Percentiles rank a stretch among this genome's conserved stretches.
Evolutionary conservation across 37 sponge, comb jelly and placozoan genomes (phyloP).

Genomic region (Diacarnus erythraeanus): DNA sequence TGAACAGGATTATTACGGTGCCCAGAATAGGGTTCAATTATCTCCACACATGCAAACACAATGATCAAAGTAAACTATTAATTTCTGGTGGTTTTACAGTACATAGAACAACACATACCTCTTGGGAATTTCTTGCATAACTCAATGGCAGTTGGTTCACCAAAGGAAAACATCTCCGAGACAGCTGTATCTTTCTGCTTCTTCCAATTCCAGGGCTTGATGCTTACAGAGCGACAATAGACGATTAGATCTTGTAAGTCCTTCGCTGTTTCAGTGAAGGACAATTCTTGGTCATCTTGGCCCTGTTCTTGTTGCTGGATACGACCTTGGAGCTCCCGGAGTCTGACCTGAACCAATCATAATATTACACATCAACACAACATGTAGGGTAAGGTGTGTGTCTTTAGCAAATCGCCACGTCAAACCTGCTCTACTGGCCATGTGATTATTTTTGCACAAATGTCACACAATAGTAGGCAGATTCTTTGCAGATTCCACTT

Average conservation of each 20-base stretch:
- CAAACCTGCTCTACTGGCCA: too few relatives aligned
- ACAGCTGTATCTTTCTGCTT: slow-evolving; percentile 39
- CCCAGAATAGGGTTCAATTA: too few relatives aligned
- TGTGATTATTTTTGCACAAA: too few relatives aligned
- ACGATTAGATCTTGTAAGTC: slow-evolving; percentile 45
- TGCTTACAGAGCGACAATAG: slow-evolving; percentile 49
- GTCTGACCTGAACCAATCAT: background rate
- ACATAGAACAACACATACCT: too few relatives aligned
- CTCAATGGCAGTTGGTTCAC: slow-evolving; percentile 47
- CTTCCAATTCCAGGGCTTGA: slow-evolving; percentile 70
- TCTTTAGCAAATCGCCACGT: too few relatives aligned
- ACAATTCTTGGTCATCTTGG: slow-evolving; percentile 58
- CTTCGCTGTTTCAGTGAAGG: slow-evolving; percentile 7
- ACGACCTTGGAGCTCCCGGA: background rate
- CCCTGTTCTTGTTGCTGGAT: background rate
- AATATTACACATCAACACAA: too few relatives aligned
- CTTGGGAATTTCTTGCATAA: slow-evolving; percentile 27
- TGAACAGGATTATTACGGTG: too few relatives aligned
- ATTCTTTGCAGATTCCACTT: too few relatives aligned
- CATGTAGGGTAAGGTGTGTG: too few relatives aligned
- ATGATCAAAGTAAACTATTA: background rate
- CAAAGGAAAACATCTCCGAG: slow-evolving; percentile 79
- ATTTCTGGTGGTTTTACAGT: too few relatives aligned
- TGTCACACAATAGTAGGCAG: too few relatives aligned
- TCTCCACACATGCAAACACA: background rate